Evolutionary conservation across 92 coral and sea anemone species (phyloP).

Genomic region (Porites rus): DNA sequence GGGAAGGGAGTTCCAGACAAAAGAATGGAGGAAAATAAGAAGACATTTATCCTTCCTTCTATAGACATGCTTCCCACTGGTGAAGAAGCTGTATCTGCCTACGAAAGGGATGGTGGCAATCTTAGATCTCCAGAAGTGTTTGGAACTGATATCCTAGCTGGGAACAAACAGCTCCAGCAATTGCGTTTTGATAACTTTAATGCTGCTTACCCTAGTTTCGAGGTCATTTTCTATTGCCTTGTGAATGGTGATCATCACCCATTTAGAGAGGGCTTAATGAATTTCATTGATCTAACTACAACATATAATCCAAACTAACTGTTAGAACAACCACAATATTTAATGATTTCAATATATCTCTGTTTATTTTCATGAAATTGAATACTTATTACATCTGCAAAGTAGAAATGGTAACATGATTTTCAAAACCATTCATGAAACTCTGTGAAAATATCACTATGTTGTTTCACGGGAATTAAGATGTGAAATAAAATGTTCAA

Average conservation of each 20-base stretch:
- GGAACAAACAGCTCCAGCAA: slow-evolving; percentile 37
- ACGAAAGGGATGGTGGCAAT: slow-evolving; percentile 58
- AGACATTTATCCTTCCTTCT: slow-evolving; percentile 45
- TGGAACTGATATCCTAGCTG: slow-evolving; percentile 44
- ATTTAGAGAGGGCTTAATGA: slow-evolving; percentile 45
- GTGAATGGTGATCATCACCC: slow-evolving; percentile 47
- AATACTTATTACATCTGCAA: too few relatives aligned
- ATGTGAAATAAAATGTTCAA: too few relatives aligned
- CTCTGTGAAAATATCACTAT: too few relatives aligned
- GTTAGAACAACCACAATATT: slow-evolving; percentile 13
- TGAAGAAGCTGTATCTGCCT: slow-evolving; percentile 41
- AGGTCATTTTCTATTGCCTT: slow-evolving; percentile 37
- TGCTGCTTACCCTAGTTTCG: slow-evolving; percentile 50
- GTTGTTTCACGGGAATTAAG: too few relatives aligned
- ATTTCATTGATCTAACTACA: slow-evolving; percentile 52
- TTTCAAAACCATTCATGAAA: too few relatives aligned
- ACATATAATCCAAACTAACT: slow-evolving; percentile 49
- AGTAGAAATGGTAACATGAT: too few relatives aligned
- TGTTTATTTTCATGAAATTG: neutral
- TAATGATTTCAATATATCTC: too few relatives aligned
- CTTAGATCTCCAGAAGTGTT: slow-evolving; percentile 37
- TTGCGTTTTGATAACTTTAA: slow-evolving; percentile 25
- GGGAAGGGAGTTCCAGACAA: slow-evolving; percentile 63
- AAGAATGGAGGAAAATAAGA: slow-evolving; percentile 46
- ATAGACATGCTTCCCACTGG: slow-evolving; percentile 45